Evolutionary conservation across 2,888 invertebrate genomes (phyloP), one percentile per base, ranked within the genome.

Genomic region (Penaeus monodon): DNA sequence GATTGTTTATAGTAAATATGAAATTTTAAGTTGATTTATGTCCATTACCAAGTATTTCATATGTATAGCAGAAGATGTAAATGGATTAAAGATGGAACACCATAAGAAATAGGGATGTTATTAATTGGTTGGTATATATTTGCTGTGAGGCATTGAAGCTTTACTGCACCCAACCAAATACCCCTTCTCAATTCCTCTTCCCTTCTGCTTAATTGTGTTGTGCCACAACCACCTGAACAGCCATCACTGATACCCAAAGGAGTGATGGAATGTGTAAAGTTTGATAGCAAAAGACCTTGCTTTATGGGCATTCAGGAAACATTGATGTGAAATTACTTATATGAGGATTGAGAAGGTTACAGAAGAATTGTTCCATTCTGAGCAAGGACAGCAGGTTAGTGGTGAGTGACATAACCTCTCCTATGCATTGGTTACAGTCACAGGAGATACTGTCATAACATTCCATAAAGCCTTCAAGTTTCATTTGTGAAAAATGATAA

Each of bases 241-340:
- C 57, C 57, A 57, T 57, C 17, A 57, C 57, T 57, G 17, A 20
- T 57, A 57, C 57, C 57, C 20, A 17, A 57, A 57, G 57, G 57
- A 57, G 57, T 57, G 57, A 57, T 57, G 57, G 57, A 20, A 17
- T 57, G 10, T 57, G 57, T 57, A 57, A 57, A 57, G 57, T 57
- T 57, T 57, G 17, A 57, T 57, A 57, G 57, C 57, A 44, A 65
- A 73, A 73, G 38, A 74, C 29, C 85, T 85, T 64, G 80, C 73
- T 33, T 63, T 57, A 20, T 80, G 85, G 85, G 85, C 85, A 85
- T 85, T 85, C 80, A 85, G 85, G 85, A 85, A 80, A 57, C 74
- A 85, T 84, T 73, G 65, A 74, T 79, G 80, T 65, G 49, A 33
- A 73, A 66, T 38, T 66, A 38, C 57, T 74, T 63, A 73, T n/a